phyloP scores from a whole-genome alignment of 2,113 vertebrate genomes.

The Ptyas mucosa region DNA sequence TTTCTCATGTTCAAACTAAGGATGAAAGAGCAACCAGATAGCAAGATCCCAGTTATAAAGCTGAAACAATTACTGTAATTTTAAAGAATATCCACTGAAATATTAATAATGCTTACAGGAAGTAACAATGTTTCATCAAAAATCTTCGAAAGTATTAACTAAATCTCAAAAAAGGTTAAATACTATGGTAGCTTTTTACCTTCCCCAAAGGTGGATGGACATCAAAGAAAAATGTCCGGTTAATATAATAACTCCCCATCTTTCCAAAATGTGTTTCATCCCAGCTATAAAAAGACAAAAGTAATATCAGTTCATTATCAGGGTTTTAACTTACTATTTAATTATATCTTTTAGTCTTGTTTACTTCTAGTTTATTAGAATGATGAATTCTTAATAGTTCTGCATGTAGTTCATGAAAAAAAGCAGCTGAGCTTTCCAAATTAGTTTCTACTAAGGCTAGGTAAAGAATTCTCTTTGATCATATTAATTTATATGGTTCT shows the following conservation, averaged over 20 bases:
- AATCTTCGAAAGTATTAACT: not conserved
- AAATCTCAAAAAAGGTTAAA: conserved; percentile 3
- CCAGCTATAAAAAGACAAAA: conserved; percentile 78
- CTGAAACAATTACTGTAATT: not conserved
- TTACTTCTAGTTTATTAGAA: not conserved
- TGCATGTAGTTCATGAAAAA: not conserved
- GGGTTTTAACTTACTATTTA: not conserved
- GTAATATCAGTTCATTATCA: not conserved
- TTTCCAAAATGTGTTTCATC: conserved; percentile 99
- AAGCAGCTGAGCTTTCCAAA: not conserved
- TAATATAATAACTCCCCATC: conserved; percentile 99
- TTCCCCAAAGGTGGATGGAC: conserved; percentile 97
- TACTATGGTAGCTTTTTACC: conserved; percentile 66
- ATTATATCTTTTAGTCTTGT: not conserved
- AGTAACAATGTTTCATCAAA: not conserved
- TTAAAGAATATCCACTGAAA: not conserved
- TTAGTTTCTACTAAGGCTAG: not conserved
- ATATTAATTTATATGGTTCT: not conserved
- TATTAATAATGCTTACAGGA: not conserved
- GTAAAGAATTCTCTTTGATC: not conserved
- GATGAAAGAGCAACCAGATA: not conserved
- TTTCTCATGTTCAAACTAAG: not conserved
- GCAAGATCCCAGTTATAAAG: not conserved
- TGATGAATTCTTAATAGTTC: not conserved
- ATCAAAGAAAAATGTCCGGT: conserved; percentile 97